Evolutionary conservation across 1,140 invertebrate genomes (phyloP).

Genomic region (Coenobita brevimanus): DNA sequence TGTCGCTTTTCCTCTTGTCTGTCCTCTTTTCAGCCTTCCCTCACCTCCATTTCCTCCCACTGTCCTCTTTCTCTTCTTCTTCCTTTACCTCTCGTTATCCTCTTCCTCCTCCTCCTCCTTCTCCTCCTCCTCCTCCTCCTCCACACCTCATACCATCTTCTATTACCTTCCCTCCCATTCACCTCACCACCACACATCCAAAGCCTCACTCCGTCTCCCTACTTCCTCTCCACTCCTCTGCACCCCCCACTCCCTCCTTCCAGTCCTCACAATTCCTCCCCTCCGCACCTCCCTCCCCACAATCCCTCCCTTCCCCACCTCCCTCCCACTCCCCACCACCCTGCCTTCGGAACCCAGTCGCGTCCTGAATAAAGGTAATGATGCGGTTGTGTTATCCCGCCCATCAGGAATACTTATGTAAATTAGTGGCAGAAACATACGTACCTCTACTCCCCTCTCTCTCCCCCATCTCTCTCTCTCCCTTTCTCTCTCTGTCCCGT

Average conservation of each 20-base stretch:
- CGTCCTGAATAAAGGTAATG: constrained; percentile 28
- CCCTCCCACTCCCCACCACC: no score
- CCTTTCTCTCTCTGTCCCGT: neutral
- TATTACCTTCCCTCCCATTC: no score
- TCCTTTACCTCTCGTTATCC: neutral
- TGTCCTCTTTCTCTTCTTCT: neutral
- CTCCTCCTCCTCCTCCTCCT: neutral
- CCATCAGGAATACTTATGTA: constrained; percentile 42
- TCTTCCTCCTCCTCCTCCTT: neutral
- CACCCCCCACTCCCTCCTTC: neutral
- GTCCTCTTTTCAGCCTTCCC: neutral
- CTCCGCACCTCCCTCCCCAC: neutral
- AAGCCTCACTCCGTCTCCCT: no score
- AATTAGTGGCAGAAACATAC: constrained; percentile 18
- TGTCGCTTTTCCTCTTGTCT: neutral
- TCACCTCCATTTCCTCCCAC: neutral
- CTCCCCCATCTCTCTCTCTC: neutral
- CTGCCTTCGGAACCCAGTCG: neutral
- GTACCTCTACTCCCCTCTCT: neutral
- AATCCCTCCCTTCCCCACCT: neutral
- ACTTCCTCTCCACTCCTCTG: neutral
- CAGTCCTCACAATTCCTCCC: neutral
- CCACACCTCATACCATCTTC: no score
- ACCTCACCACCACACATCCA: no score
- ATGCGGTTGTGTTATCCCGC: neutral